These are phyloP conservation scores for Melinopterus prodromus DNA, from an alignment of 2,888 invertebrate species.

Conservation along the genomic window DNA sequence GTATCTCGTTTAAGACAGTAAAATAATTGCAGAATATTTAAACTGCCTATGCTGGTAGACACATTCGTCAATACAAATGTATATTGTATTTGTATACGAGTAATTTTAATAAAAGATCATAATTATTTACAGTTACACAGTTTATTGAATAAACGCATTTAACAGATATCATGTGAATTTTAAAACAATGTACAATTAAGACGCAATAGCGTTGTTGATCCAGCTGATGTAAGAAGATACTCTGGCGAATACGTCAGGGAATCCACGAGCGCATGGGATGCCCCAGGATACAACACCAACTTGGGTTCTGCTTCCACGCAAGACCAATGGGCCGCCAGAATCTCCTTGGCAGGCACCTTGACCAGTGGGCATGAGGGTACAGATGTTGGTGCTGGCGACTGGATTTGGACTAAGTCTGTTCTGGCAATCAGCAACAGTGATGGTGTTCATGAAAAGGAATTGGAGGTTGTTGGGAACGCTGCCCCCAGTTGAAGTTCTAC, in stretches of 20 bases:
- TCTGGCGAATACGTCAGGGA: slow-evolving; percentile 64
- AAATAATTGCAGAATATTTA: no score
- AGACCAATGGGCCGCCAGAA: slow-evolving; percentile 65
- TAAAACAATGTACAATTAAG: slow-evolving; percentile 5
- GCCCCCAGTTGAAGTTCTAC: slow-evolving; percentile 62
- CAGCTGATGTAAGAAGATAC: slow-evolving; percentile 61
- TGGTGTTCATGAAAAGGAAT: slow-evolving; percentile 62
- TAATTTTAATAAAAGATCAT: no score
- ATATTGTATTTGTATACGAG: no score
- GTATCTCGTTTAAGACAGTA: no score
- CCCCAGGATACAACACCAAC: slow-evolving; percentile 67
- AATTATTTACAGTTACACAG: no score
- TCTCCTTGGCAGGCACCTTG: slow-evolving; percentile 68
- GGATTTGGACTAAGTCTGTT: slow-evolving; percentile 58
- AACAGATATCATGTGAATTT: no score
- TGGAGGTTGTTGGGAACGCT: slow-evolving; percentile 64
- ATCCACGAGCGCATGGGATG: slow-evolving; percentile 64
- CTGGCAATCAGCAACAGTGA: slow-evolving; percentile 63
- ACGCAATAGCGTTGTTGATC: slow-evolving; percentile 51
- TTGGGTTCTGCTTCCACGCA: slow-evolving; percentile 50
- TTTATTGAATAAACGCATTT: no score
- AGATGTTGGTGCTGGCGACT: slow-evolving; percentile 64
- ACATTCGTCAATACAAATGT: no score
- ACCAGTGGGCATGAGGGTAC: slow-evolving; percentile 66
- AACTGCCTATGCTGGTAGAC: no score